Evolutionary conservation across 2,888 invertebrate genomes (phyloP), one percentile per base, ranked within the genome.

Genomic region (Eupithecia centaureata): DNA sequence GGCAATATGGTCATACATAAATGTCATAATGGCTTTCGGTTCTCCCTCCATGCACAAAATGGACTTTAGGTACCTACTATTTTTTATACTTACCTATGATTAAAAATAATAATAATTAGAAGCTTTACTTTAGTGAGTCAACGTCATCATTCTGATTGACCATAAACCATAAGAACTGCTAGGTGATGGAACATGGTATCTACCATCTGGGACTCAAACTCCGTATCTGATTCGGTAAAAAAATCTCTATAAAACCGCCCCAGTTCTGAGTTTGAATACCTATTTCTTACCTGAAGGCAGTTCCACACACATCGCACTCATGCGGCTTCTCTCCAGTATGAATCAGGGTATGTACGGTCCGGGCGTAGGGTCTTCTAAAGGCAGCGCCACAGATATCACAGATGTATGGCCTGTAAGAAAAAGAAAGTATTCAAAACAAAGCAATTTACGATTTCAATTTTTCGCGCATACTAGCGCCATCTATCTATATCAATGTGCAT

Each of bases 301-400:
- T 92, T 22, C 91, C 92, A 69, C 93, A 92, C 0, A 92, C 83
- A 61, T 92, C 90, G 71, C 92, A 92, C 71, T 90, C 91, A 61
- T 92, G 92, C 0, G 93, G 93, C 63, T 92, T 92, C 73, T 92
- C 92, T 7, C 93, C 93, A 0, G 92, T 92, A 72, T 92, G 93
- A 22, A 92, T 93, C 61, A 93, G 89, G 1, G 91, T 91, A 72
- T 93, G 93, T 0, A 93, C 92, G 1, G 92, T 92, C 32, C 92
- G 83, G 0, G 92, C 92, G 75, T 92, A 92, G 0, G 92, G 92
- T 65, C 92, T 81, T 33, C 92, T 85, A 77, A 93, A 93, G 13
- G 92, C 91, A 0, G 93, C 93, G 0, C 92, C 92, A 71, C 93
- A 93, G 22, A 91, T 90, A n/a, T 91, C 91, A 59, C 93, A 93